Evolutionary conservation across 64 coral and sea anemone genomes (phyloP).

Genomic region (Pachyseris speciosa): DNA sequence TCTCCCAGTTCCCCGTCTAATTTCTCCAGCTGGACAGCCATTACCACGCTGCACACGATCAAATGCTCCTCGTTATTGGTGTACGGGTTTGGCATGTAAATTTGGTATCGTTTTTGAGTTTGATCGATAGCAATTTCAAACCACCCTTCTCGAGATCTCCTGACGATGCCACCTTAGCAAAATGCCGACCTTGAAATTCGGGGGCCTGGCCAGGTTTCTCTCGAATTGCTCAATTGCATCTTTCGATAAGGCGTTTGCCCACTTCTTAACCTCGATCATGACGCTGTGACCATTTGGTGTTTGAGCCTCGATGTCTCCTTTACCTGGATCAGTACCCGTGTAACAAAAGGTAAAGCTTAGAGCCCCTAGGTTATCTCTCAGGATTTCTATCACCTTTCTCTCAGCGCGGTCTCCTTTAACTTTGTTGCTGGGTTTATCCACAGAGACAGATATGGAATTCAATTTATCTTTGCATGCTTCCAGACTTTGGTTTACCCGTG

Average conservation of each 20-base stretch:
- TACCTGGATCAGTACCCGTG: not conserved
- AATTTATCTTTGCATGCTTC: not conserved
- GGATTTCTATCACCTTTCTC: not conserved
- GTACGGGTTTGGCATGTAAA: slow-evolving; percentile 50
- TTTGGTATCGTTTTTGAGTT: slow-evolving; percentile 3
- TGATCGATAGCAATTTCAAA: slow-evolving; percentile 21
- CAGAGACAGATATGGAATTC: not conserved
- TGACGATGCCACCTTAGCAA: slow-evolving; percentile 29
- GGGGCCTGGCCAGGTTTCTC: not conserved
- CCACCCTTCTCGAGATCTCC: not conserved
- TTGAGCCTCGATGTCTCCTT: slow-evolving; percentile 18
- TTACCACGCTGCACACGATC: slow-evolving; percentile 47
- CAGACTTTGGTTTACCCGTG: not conserved
- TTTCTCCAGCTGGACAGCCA: not conserved
- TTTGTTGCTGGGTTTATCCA: slow-evolving; percentile 12
- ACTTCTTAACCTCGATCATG: slow-evolving; percentile 24
- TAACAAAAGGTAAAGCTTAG: not conserved
- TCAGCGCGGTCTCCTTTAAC: slow-evolving; percentile 17
- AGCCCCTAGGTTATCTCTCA: not conserved
- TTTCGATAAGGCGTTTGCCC: not conserved
- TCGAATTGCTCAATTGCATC: slow-evolving; percentile 26
- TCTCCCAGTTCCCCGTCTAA: not conserved
- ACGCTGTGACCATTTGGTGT: slow-evolving; percentile 10
- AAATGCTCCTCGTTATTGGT: not conserved
- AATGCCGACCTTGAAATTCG: slow-evolving; percentile 34